Percentiles rank a stretch among this genome's conserved stretches.
Conservation (phyloP, 2,888 invertebrate species). For the Andrena bucephala region DNA sequence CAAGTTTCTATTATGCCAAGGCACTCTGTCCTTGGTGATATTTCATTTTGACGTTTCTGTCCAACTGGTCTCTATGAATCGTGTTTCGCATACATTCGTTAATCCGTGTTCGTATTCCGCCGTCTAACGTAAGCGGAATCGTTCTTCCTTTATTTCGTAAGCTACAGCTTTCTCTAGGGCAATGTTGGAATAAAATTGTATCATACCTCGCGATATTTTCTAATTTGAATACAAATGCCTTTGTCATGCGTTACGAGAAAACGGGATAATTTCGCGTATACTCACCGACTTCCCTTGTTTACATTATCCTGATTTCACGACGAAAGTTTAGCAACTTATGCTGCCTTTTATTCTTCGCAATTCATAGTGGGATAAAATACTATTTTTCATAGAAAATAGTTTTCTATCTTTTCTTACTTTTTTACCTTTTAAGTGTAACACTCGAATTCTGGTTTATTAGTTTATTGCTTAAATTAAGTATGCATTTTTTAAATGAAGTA, state of each 20-base stretch:
- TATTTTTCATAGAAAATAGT: too few relatives aligned
- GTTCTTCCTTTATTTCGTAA: slow-evolving; percentile 21
- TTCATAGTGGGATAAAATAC: not conserved
- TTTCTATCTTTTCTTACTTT: too few relatives aligned
- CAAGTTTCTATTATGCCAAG: not conserved
- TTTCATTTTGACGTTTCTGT: not conserved
- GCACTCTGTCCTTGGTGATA: not conserved
- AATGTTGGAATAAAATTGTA: slow-evolving; percentile 21
- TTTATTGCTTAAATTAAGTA: too few relatives aligned
- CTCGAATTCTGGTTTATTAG: too few relatives aligned
- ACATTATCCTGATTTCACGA: not conserved
- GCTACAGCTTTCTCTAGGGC: not conserved
- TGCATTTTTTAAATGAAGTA: too few relatives aligned
- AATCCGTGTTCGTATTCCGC: not conserved
- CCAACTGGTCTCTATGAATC: slow-evolving; percentile 2
- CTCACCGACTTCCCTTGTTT: not conserved
- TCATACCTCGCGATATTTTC: slow-evolving; percentile 19
- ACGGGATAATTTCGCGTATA: slow-evolving; percentile 22
- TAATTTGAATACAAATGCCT: slow-evolving; percentile 50
- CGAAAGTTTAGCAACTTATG: not conserved
- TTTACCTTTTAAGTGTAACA: too few relatives aligned
- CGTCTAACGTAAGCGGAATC: slow-evolving; percentile 3
- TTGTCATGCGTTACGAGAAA: slow-evolving; percentile 31
- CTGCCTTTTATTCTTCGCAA: not conserved
- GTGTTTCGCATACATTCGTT: slow-evolving; percentile 9